phyloP scores from a whole-genome alignment of 1,140 invertebrate species.

The Brachionus calyciflorus region DNA sequence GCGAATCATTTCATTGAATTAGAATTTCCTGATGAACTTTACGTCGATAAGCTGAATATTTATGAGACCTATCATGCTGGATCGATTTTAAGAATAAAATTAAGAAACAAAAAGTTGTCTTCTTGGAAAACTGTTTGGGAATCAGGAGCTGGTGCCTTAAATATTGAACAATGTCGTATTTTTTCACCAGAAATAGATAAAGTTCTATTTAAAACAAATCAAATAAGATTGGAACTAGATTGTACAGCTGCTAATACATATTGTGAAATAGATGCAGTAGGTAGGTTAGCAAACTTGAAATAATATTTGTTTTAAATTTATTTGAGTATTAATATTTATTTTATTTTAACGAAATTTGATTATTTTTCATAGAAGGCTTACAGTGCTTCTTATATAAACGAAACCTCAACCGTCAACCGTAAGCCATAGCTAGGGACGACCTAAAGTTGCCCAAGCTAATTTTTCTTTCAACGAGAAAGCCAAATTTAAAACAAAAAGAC shows the following conservation, averaged over 20 bases:
- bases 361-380: too few species aligned
- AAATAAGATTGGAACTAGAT: constrained; percentile 44
- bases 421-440: too few species aligned
- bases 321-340: too few species aligned
- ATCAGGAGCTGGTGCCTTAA: background rate
- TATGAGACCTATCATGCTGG: constrained; percentile 47
- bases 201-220: constrained; percentile 36
- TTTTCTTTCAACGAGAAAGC: too few species aligned
- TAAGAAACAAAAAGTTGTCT: background rate
- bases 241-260: constrained; percentile 22
- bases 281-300: too few species aligned
- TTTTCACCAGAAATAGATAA: constrained; percentile 21
- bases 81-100: background rate
- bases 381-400: too few species aligned
- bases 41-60: constrained; percentile 29
- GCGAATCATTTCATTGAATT: constrained; percentile 48
- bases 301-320: too few species aligned
- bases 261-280: constrained; percentile 47
- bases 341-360: too few species aligned
- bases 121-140: constrained; percentile 44
- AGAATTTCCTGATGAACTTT: constrained; percentile 45
- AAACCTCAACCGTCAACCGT: too few species aligned
- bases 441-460: too few species aligned
- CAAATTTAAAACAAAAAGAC: too few species aligned
- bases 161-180: background rate